Conservation (phyloP, 2,113 vertebrate genomes). For the Noturus placidus region DNA sequence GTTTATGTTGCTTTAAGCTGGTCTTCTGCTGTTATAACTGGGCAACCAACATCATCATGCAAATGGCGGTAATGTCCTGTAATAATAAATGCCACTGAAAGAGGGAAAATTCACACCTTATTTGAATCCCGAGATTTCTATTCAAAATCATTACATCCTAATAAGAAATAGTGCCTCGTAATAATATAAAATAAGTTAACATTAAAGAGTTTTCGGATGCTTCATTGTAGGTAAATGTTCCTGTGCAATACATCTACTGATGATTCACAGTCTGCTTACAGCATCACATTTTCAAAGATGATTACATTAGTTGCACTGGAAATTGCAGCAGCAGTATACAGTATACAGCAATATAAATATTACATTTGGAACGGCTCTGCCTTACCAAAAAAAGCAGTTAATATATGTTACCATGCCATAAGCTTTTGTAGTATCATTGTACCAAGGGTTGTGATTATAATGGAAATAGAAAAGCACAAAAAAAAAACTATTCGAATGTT, state of each 20-base stretch:
- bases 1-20: not conserved
- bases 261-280: constrained; percentile 5
- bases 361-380: not conserved
- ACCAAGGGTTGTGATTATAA: not conserved
- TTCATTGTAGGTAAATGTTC: not conserved
- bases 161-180: not conserved
- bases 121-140: not conserved
- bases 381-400: not conserved
- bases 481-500: too few species aligned
- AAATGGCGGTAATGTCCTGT: not conserved
- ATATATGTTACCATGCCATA: not conserved
- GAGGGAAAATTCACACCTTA: not conserved
- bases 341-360: not conserved
- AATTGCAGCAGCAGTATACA: not conserved
- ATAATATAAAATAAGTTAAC: not conserved
- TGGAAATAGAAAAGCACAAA: not conserved
- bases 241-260: not conserved
- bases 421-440: not conserved
- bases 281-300: not conserved
- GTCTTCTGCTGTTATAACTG: not conserved
- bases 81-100: not conserved
- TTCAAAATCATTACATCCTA: not conserved
- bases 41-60: not conserved
- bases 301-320: not conserved
- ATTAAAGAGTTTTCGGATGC: not conserved